These are phyloP conservation scores for Lophura nycthemera DNA, from an alignment of 2,113 vertebrate species.

Conservation along the genomic window DNA sequence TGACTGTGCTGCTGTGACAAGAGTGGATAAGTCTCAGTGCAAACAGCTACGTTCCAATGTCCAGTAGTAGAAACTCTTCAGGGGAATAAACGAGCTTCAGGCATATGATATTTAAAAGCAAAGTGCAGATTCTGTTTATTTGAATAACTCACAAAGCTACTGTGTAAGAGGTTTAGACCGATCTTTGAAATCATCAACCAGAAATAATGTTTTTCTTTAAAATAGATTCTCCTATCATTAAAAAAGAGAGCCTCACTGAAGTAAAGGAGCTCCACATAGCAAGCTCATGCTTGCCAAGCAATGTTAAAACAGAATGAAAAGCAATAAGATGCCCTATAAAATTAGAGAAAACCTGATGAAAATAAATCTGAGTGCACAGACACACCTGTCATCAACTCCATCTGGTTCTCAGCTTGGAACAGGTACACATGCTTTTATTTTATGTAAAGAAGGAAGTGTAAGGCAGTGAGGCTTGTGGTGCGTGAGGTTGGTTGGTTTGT, in stretches of 20 bases:
- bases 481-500: background rate
- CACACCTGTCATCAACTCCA: background rate
- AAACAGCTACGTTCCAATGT: background rate
- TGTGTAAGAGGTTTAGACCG: background rate
- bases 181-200: background rate
- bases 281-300: background rate
- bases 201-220: background rate
- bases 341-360: background rate
- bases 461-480: background rate
- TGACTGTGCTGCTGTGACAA: background rate
- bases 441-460: background rate
- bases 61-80: background rate
- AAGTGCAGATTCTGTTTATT: background rate
- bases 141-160: background rate
- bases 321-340: background rate
- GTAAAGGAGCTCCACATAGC: background rate
- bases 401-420: background rate
- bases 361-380: background rate
- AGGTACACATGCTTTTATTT: background rate
- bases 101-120: background rate
- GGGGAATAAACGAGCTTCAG: background rate
- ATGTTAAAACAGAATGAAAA: background rate
- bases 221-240: background rate
- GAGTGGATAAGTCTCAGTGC: background rate
- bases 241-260: background rate